Conservation (phyloP, 1,140 invertebrate genomes). For the Calosoma granatense region DNA sequence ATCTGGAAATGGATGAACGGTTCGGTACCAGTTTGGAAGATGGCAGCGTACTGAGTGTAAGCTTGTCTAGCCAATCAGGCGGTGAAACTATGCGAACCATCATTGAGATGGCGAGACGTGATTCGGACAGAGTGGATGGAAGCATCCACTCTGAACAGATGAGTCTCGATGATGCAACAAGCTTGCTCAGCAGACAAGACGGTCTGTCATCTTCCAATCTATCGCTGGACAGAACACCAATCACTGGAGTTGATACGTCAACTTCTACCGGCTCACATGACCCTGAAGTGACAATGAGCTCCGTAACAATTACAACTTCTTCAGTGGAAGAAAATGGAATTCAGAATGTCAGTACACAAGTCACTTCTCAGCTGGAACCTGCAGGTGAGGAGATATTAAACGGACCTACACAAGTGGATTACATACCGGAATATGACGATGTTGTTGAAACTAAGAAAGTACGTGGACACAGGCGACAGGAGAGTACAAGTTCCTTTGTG, state of each 20-base stretch:
- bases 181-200: slow-evolving; percentile 23
- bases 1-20: slow-evolving; percentile 32
- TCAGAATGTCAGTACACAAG: slow-evolving; percentile 42
- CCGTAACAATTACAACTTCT: slow-evolving; percentile 45
- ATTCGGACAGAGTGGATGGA: slow-evolving; percentile 28
- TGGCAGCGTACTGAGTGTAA: slow-evolving; percentile 42
- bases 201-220: slow-evolving; percentile 22
- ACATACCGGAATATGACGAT: slow-evolving; percentile 38
- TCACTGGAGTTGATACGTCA: slow-evolving; percentile 28
- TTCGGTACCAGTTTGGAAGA: slow-evolving; percentile 45
- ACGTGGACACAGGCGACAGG: slow-evolving; percentile 42
- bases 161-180: slow-evolving; percentile 31
- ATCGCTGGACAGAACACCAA: slow-evolving; percentile 19
- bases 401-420: slow-evolving; percentile 47
- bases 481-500: slow-evolving; percentile 39
- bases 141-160: slow-evolving; percentile 41
- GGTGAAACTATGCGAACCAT: slow-evolving; percentile 40
- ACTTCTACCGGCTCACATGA: slow-evolving; percentile 27
- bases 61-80: slow-evolving; percentile 44
- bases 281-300: slow-evolving; percentile 30
- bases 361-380: slow-evolving; percentile 38
- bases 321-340: slow-evolving; percentile 37
- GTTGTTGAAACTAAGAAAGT: slow-evolving; percentile 32
- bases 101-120: slow-evolving; percentile 38
- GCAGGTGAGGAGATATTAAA: slow-evolving; percentile 36